Conservation (phyloP, 2,113 vertebrate genomes). For the Nothoprocta perdicaria region DNA sequence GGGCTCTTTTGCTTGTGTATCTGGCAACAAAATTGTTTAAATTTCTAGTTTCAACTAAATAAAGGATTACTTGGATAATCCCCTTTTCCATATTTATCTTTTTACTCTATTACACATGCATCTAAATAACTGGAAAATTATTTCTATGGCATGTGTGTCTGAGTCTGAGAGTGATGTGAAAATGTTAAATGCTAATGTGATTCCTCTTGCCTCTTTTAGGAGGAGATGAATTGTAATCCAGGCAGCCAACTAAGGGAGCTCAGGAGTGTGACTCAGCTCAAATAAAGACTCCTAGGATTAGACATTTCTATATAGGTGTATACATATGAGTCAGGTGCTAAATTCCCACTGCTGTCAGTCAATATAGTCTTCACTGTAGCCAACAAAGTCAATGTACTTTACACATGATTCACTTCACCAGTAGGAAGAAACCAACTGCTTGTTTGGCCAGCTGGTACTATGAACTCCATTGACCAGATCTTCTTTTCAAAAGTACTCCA, state of each 20-base stretch:
- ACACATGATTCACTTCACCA: background rate
- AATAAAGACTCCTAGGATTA: background rate
- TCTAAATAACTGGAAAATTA: constrained; percentile 1
- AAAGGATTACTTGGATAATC: constrained; percentile 5
- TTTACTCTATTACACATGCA: background rate
- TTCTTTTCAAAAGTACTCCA: background rate
- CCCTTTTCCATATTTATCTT: constrained; percentile 20
- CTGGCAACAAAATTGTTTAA: constrained; percentile 40
- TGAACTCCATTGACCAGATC: background rate
- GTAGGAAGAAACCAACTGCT: background rate
- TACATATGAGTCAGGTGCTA: background rate
- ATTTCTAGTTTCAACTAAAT: constrained; percentile 25
- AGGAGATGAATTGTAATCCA: background rate
- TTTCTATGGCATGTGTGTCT: background rate
- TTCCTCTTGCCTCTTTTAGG: background rate
- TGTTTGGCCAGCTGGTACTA: background rate
- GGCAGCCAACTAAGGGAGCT: background rate
- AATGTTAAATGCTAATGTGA: background rate
- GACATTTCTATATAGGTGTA: background rate
- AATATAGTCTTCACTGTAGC: background rate
- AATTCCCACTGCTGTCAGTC: background rate
- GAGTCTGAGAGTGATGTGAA: background rate
- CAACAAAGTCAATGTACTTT: background rate
- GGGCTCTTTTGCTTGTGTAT: background rate
- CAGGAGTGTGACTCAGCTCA: background rate